Conservation (phyloP, 1,140 invertebrate species). For the Matsumurasca onukii region DNA sequence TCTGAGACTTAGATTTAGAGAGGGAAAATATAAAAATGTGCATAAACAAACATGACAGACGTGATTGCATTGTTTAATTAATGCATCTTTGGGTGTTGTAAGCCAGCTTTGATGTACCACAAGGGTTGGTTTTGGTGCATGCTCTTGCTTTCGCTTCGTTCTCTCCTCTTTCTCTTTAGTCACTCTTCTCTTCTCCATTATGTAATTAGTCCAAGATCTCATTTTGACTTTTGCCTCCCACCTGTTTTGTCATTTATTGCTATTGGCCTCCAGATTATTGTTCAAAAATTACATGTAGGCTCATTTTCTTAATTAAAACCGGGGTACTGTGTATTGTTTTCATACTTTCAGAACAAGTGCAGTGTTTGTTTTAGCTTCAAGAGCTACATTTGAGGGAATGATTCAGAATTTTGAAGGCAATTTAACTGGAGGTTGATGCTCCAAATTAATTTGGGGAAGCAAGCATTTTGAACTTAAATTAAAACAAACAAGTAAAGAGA, state of each 20-base stretch:
- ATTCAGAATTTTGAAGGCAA: too few relatives aligned
- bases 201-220: conserved; percentile 27
- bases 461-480: too few relatives aligned
- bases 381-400: too few relatives aligned
- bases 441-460: too few relatives aligned
- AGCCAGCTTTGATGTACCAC: conserved; percentile 15
- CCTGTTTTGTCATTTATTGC: too few relatives aligned
- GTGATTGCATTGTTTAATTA: conserved; percentile 25
- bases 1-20: background rate
- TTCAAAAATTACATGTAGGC: background rate
- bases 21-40: conserved; percentile 17
- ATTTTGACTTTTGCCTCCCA: background rate
- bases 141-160: background rate
- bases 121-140: conserved; percentile 5
- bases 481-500: too few relatives aligned
- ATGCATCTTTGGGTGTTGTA: conserved; percentile 23
- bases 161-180: background rate
- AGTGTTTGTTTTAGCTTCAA: too few relatives aligned
- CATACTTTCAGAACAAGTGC: too few relatives aligned
- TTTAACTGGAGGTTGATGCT: too few relatives aligned
- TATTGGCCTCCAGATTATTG: background rate
- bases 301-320: background rate
- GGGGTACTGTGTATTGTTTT: background rate
- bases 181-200: conserved; percentile 12
- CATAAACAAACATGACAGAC: background rate